Evolutionary conservation across 2,888 invertebrate species (phyloP), one percentile per base, ranked within the genome.

Genomic region (Mantis religiosa): DNA sequence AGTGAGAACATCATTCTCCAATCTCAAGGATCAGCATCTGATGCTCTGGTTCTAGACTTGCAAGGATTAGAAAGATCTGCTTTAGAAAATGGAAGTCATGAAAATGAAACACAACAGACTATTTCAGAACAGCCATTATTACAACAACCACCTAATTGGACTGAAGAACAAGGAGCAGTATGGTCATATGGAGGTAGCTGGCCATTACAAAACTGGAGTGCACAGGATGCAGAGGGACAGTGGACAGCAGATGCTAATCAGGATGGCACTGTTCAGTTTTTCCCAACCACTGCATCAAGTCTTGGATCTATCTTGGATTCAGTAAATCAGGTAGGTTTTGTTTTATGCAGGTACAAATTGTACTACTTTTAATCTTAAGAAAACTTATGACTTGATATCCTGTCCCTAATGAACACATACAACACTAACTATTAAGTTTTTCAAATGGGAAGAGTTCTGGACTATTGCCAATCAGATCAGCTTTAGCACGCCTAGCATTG

Each of bases 291-390:
- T 71, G 30, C 47, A 20, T 82, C 82, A 82, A 91, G 91, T 84
- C 89, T 92, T 9, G 92, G 92, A 15, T 91, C 91, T 28, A 92
- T 92, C 54, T 87, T 92, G 47, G 92, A 91, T 87, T 91, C 92
- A 28, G 92, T 92, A 82, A 92, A 92, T 89, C 91, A 92, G 90
- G 92, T 91, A 88, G 90, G 89, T 89, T 47, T 83, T 28, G 28
- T 41, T 41, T 41, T 41, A 41, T 41, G 34, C 34, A 41, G 34
- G 0, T 7, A 34, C 34, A 1, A 34, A 41, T 12, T 41, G 12
- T 41, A 41, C 12, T 41, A 9, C 41, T 1, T 41, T 41, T 12
- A 34, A 41, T 12, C 41, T 41, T 41, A 41, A 7, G 0, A 12
- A 12, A 41, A 12, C 12, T 41, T 41, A 12, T 12, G 7, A 34